phyloP scores from a whole-genome alignment of 2,113 vertebrate species.

The Atrichornis clamosus region DNA sequence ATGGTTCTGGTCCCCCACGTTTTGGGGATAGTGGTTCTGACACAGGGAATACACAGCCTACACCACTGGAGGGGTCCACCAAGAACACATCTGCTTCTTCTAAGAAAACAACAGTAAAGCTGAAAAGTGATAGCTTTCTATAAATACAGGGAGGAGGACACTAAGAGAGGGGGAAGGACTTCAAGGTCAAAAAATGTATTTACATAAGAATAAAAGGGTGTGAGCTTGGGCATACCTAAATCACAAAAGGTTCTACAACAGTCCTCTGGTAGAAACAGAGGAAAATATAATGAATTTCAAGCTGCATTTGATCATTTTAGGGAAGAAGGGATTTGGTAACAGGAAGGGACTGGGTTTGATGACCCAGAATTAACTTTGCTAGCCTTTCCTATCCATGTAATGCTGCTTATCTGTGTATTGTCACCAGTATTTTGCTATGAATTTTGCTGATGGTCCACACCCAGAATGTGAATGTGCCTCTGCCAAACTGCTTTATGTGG shows the following conservation, averaged over 20 bases:
- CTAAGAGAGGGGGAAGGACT: background rate
- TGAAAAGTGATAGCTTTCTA: background rate
- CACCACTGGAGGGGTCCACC: background rate
- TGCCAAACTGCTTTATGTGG: background rate
- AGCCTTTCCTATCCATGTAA: background rate
- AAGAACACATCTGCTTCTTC: background rate
- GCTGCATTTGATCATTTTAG: background rate
- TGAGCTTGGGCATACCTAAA: background rate
- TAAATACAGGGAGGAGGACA: background rate
- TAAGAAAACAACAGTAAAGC: background rate
- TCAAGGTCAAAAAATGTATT: background rate
- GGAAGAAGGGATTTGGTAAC: background rate
- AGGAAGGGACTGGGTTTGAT: background rate
- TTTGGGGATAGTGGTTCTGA: background rate
- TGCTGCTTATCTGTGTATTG: background rate
- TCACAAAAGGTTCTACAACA: background rate
- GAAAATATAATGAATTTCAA: background rate
- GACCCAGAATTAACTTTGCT: background rate
- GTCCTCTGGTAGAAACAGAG: background rate
- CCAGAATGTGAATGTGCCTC: background rate
- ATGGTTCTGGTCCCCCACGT: accelerated
- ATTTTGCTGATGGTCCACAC: background rate
- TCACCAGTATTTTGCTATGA: background rate
- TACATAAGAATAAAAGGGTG: background rate
- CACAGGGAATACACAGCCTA: background rate